Conservation (phyloP, 2,888 invertebrate genomes). For the Xanthia icteritia region DNA sequence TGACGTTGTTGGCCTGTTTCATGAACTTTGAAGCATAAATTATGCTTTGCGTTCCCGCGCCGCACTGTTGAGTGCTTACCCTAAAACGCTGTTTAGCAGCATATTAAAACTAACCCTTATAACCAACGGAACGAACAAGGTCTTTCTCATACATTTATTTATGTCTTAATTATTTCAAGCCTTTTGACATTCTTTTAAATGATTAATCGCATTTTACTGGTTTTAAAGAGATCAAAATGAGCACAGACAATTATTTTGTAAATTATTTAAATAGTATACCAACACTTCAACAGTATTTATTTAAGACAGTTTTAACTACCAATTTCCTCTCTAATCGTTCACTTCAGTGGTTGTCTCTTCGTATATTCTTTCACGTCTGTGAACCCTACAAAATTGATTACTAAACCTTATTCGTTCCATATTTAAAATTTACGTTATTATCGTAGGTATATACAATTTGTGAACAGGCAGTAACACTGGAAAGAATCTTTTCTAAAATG, state of each 20-base stretch:
- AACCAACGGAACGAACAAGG: slow-evolving; percentile 27
- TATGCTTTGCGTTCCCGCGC: neutral
- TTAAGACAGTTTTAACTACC: neutral
- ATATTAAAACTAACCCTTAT: slow-evolving; percentile 32
- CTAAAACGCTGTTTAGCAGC: slow-evolving; percentile 1
- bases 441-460: slow-evolving; percentile 8
- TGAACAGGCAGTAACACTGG: slow-evolving; percentile 4
- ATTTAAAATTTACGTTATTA: slow-evolving; percentile 8
- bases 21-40: neutral
- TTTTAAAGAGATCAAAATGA: neutral
- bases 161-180: neutral
- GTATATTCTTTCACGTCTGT: neutral
- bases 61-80: slow-evolving; percentile 6
- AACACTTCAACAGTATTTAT: neutral
- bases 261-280: neutral
- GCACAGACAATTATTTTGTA: neutral
- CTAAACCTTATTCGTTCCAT: slow-evolving; percentile 5
- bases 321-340: neutral
- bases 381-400: neutral
- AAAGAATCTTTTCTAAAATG: slow-evolving; percentile 18
- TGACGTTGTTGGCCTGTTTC: neutral
- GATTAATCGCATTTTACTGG: neutral
- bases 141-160: neutral
- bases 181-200: neutral
- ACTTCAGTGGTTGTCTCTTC: neutral